These are phyloP conservation scores for Bombus breviceps DNA, from an alignment of 1,140 invertebrate genomes.

Conservation along the genomic window DNA sequence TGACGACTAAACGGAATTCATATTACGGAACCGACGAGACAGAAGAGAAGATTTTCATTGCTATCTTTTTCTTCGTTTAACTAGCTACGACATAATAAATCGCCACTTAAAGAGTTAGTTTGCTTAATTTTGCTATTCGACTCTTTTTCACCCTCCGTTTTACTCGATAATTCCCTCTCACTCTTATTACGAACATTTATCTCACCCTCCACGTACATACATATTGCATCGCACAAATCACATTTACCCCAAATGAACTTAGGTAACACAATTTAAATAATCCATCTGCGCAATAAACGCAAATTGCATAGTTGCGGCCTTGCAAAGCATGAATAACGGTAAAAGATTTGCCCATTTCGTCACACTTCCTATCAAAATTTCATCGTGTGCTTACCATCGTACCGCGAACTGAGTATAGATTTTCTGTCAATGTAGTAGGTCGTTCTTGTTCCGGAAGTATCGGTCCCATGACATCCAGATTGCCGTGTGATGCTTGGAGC, in stretches of 20 bases:
- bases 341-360: not conserved
- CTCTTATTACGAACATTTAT: not conserved
- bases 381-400: not conserved
- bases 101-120: not conserved
- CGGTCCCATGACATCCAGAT: not conserved
- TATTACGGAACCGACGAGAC: no score
- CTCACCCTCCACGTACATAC: no score
- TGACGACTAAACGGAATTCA: no score
- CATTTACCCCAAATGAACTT: not conserved
- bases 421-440: not conserved
- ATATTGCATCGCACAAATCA: not conserved
- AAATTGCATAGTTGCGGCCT: not conserved
- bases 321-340: not conserved
- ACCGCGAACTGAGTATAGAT: constrained; percentile 12
- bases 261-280: not conserved
- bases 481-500: constrained; percentile 48
- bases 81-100: not conserved
- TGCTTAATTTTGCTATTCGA: not conserved
- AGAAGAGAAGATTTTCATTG: no score
- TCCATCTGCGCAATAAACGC: not conserved
- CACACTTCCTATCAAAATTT: not conserved
- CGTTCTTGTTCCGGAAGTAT: constrained; percentile 13
- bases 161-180: not conserved
- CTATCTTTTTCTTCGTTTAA: not conserved
- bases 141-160: not conserved